Base-by-base conservation (phyloP, 2,797 vertebrate genomes). In the Pangasius macronema region DNA sequence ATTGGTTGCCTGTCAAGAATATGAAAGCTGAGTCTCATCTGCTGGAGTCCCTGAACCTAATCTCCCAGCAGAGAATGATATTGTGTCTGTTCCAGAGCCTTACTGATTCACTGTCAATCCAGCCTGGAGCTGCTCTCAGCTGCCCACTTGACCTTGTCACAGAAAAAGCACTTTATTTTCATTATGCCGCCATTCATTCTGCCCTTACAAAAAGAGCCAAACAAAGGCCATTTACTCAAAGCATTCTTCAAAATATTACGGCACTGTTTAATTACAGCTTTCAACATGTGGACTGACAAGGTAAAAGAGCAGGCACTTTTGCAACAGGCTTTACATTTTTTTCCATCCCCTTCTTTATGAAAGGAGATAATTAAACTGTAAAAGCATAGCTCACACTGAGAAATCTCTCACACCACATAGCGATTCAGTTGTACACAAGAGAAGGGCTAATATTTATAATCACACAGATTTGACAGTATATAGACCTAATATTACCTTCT, bases 21-120 rank as follows among this genome's bases (percentile, higher is more conserved):
- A 93, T 92, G 90, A 94, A 93, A 94, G 93, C 90, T 91, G 91
- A 93, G 91, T 88, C 89, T 91, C 91, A 92, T 94, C 90, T 90
- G 89, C 76, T 90, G 76, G 87, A 93, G 91, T 91, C 90, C 88
- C 91, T 94, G 90, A 94, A 93, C 91, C 92, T 93, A 92, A 94
- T 94, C 91, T 93, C 91, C 88, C 89, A 92, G 91, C 91, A 92
- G 88, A 91, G 85, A 93, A 89, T 90, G 88, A 92, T 90, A 92
- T 89, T 92, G 91, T 91, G 91, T 91, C 86, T 93, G 91, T 92
- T 92, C 91, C 88, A 93, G 88, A 92, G 91, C 89, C 85, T 86
- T 49, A 88, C 92, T 92, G 93, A 93, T 92, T 93, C 93, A 88
- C 91, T 92, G 91, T 92, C 92, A 91, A 88, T 91, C 89, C 88